Percentiles rank a stretch among this genome's conserved stretches.
Conservation (phyloP, 2,113 vertebrate species). For the Engystomops pustulosus region DNA sequence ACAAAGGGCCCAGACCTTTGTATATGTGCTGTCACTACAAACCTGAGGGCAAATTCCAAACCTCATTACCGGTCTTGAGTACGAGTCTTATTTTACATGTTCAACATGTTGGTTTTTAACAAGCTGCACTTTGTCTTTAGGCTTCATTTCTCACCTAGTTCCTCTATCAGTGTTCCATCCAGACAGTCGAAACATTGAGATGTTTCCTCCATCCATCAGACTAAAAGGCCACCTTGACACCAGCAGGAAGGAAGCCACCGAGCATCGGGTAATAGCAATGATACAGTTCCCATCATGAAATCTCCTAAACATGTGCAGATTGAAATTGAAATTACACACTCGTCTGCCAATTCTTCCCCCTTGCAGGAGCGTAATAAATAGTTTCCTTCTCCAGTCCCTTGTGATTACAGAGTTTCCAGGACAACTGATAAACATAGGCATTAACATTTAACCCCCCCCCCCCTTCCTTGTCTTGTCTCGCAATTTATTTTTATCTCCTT, state of each 20-base stretch:
- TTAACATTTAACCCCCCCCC: conserved; percentile 38
- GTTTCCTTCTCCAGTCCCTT: conserved; percentile 45
- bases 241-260: conserved; percentile 36
- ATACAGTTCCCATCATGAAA: conserved; percentile 36
- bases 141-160: background rate
- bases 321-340: conserved; percentile 46
- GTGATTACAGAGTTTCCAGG: conserved; percentile 53
- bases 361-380: conserved; percentile 50
- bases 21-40: background rate
- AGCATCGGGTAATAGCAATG: conserved; percentile 19
- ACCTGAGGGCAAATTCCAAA: conserved; percentile 19
- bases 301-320: conserved; percentile 51
- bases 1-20: background rate
- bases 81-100: background rate
- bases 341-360: conserved; percentile 48
- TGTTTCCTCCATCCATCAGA: conserved; percentile 10
- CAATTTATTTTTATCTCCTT: conserved; percentile 36
- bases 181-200: background rate
- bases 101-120: background rate
- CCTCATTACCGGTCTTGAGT: background rate
- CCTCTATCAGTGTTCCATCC: background rate
- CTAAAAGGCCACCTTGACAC: conserved; percentile 10
- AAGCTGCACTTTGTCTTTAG: background rate
- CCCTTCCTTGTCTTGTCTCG: conserved; percentile 14
- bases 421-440: conserved; percentile 47